Conservation (phyloP, 2,113 vertebrate species). For the Limanda limanda region DNA sequence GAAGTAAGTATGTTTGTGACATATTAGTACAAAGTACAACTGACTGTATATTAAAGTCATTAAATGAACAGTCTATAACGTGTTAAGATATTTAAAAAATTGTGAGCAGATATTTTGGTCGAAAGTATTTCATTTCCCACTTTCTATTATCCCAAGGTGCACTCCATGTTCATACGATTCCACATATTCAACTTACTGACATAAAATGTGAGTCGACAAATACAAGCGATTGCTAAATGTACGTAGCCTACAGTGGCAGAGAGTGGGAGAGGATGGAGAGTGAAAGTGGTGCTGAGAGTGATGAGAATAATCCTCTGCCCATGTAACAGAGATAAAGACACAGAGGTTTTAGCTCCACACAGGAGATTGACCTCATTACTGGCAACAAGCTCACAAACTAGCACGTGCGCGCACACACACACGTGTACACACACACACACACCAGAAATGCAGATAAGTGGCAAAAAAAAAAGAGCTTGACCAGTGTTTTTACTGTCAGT, state of each 20-base stretch:
- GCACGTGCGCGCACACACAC: background rate
- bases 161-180: too few relatives aligned
- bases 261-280: slow-evolving; percentile 27
- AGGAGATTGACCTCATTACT: slow-evolving; percentile 79
- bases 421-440: background rate
- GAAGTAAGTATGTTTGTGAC: too few relatives aligned
- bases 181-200: background rate
- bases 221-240: background rate
- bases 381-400: slow-evolving; percentile 51
- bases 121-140: too few relatives aligned
- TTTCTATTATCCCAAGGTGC: too few relatives aligned
- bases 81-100: too few relatives aligned
- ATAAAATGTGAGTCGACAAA: background rate
- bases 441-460: slow-evolving; percentile 12
- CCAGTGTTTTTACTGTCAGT: slow-evolving; percentile 40
- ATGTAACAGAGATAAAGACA: slow-evolving; percentile 76
- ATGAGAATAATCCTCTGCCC: slow-evolving; percentile 72
- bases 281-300: slow-evolving; percentile 59
- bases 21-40: too few relatives aligned
- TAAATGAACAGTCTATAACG: too few relatives aligned
- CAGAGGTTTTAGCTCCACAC: slow-evolving; percentile 70
- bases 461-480: slow-evolving; percentile 31
- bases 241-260: background rate
- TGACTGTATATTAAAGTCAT: too few relatives aligned
- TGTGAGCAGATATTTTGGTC: too few relatives aligned